Base-by-base conservation (phyloP, 2,888 invertebrate species). In the Pimpla rufipes region DNA sequence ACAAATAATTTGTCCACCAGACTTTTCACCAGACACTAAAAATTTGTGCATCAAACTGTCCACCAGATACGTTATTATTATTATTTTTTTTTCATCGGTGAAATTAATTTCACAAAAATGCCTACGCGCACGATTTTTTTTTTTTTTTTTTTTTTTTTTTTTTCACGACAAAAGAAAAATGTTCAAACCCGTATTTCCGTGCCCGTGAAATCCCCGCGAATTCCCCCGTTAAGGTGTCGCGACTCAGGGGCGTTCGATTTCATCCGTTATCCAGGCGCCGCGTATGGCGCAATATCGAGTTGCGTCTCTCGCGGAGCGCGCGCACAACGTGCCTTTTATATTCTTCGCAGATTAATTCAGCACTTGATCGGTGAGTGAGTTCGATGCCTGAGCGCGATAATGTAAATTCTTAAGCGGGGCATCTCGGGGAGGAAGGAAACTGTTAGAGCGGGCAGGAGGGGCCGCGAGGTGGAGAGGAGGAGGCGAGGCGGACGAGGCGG, bases 331-430 rank as follows among this genome's bases (percentile, higher is more conserved):
- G 52, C 23, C 52, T 55, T 55, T 55, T 55, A 55, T 55, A 55
- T 55, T 23, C 52, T 55, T 13, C 21, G n/a, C n/a, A 4, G 23
- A 23, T 55, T 55, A 55, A 55, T 55, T 55, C 23, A 55, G 11
- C 23, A 6, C 52, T 52, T 21, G 10, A 52, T 55, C 52, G 52
- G 3, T 55, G 23, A 55, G 52, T 55, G 23, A 55, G 23, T 55
- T 55, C 23, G 52, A 55, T 55, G 52, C 21, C 52, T 55, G 23
- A 23, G 3, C 52, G 52, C 52, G 23, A 35, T 37, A 50, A 50
- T 68, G 67, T n/a, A 50, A 68, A 50, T 68, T 68, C 29, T 50
- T 21, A 10, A 16, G 35, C 13, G 50, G 47, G 29, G 52, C 23
- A 11, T 55, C 4, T n/a, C 11, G 21, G 2, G n/a, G 8, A 47